phyloP scores from a whole-genome alignment of 2,888 invertebrate species.

The Drosophila kuntzei region DNA sequence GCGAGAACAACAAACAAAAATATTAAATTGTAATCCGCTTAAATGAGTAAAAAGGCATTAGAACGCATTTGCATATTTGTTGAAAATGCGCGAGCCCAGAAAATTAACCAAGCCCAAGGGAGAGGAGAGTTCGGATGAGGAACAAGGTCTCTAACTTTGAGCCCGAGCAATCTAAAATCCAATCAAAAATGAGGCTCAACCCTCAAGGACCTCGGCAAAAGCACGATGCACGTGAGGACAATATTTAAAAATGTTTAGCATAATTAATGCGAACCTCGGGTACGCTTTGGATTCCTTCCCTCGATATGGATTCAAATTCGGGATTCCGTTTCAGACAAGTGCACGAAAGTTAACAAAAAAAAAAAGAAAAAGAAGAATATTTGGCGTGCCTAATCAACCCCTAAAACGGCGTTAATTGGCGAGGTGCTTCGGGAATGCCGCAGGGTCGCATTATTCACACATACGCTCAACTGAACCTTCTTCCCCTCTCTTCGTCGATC shows the following conservation, averaged over 20 bases:
- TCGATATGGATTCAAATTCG: constrained; percentile 4
- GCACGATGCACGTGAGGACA: constrained; percentile 82
- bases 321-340: constrained; percentile 55
- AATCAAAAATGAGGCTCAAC: constrained; percentile 70
- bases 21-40: constrained; percentile 84
- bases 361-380: constrained; percentile 29
- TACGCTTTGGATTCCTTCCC: constrained; percentile 24
- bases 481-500: not conserved
- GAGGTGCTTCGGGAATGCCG: constrained; percentile 59
- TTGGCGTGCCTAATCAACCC: constrained; percentile 83
- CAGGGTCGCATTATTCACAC: constrained; percentile 80
- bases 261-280: constrained; percentile 77
- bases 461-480: constrained; percentile 70
- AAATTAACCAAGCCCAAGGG: constrained; percentile 47
- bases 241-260: constrained; percentile 85
- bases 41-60: constrained; percentile 84
- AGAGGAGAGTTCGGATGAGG: not conserved
- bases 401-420: constrained; percentile 82
- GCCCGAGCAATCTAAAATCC: constrained; percentile 42
- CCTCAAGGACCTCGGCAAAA: constrained; percentile 60
- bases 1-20: constrained; percentile 73
- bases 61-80: constrained; percentile 84
- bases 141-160: constrained; percentile 27
- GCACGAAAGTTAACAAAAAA: constrained; percentile 60
- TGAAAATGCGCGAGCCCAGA: constrained; percentile 49